Base-by-base conservation (phyloP, 2,888 invertebrate genomes). In the Stenoptilia bipunctidactyla region DNA sequence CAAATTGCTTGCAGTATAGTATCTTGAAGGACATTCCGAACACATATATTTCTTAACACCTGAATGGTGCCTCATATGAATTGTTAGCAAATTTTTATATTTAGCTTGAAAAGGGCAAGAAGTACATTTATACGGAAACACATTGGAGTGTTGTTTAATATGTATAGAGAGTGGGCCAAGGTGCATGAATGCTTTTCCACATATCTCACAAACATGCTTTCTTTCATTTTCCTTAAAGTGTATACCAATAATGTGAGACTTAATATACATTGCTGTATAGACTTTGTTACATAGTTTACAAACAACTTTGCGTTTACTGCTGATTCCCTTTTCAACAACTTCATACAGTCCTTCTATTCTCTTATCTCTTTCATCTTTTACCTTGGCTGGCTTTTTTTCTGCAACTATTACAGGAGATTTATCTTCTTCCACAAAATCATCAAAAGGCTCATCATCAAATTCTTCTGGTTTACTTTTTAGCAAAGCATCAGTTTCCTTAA, bases 41-140 rank as follows among this genome's bases (percentile, higher is more conserved):
- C 71, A 72, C 65, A 70, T 67, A 37, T 68, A 72, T 39, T 61
- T 49, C 33, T 69, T 68, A 39, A 69, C 68, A 0, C 65, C 64
- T 6, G 67, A 62, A 37, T 72, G 71, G 14, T 61, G 68, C 1
- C 61, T 49, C 63, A 69, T 62, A 30, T 72, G 71, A 1, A 58
- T 67, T 48, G 63, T 69, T 0, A 72, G 51, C 2, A 71, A 45
- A 37, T 64, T 66, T 1, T 58, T 51, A 49, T 66, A 66, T 15
- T 64, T 51, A 5, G 62, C 71, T 36, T 49, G 49, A 40, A 71
- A 72, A 1, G 71, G 69, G 42, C 71, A 72, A 37, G 58, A 54
- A 20, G 62, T 58, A 34, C 71, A 71, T 53, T 68, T 69, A 27
- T 56, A 62, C n/a, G 64, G 61, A 38, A 71, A 71, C 14, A 66